Conservation (phyloP, 2,888 invertebrate genomes). For the Lobophora halterata region DNA sequence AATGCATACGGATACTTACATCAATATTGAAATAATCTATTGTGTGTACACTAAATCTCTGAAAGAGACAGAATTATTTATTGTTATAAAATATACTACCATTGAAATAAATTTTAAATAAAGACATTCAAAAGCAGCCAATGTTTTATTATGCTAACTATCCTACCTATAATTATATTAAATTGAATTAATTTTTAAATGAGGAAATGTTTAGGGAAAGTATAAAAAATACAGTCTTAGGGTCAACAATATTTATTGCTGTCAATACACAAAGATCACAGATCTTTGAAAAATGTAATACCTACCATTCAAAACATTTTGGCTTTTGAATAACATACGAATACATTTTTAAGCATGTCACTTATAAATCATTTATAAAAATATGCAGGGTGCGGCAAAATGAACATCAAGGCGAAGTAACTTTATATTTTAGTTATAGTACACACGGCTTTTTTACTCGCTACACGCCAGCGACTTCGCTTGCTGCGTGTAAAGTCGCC, state of each 20-base stretch:
- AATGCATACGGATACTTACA: slow-evolving; percentile 47
- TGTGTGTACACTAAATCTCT: slow-evolving; percentile 63
- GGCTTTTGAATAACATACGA: slow-evolving; percentile 30
- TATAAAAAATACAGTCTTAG: slow-evolving; percentile 34
- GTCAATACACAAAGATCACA: slow-evolving; percentile 70
- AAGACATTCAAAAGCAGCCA: slow-evolving; percentile 55
- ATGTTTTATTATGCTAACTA: slow-evolving; percentile 31
- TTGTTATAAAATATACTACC: slow-evolving; percentile 69
- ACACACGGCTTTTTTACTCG: too few species aligned
- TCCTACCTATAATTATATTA: too few species aligned
- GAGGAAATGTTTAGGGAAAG: too few species aligned
- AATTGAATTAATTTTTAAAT: too few species aligned
- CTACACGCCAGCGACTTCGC: too few species aligned
- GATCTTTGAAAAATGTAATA: slow-evolving; percentile 60
- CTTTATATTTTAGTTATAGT: too few species aligned
- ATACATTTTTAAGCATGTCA: too few species aligned
- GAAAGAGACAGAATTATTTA: slow-evolving; percentile 74
- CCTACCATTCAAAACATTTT: slow-evolving; percentile 57
- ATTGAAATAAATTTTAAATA: slow-evolving; percentile 75
- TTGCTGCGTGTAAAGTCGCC: too few species aligned
- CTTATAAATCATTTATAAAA: too few species aligned
- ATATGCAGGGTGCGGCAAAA: too few species aligned
- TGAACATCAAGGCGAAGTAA: too few species aligned
- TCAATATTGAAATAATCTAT: slow-evolving; percentile 47
- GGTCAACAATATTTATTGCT: slow-evolving; percentile 71